phyloP scores from a whole-genome alignment of 2,113 vertebrate species.

The Aldabrachelys gigantea region DNA sequence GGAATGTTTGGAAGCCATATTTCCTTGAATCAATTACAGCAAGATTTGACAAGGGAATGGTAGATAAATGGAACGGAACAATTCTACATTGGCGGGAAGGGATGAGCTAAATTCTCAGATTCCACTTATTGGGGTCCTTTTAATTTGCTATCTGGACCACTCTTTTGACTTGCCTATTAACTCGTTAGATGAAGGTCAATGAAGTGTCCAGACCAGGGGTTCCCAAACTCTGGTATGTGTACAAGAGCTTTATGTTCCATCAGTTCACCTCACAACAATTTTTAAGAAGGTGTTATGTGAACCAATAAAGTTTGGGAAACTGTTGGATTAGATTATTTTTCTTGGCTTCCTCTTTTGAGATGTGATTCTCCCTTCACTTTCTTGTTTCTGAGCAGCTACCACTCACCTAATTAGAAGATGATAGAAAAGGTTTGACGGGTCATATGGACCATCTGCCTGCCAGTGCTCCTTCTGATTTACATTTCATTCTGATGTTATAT shows the following conservation, averaged over 20 bases:
- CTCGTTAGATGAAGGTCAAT: constrained; percentile 3
- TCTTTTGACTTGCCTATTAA: constrained; percentile 20
- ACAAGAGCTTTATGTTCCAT: neutral
- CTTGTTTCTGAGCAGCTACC: constrained; percentile 34
- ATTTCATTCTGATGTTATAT: neutral
- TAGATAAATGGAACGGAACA: neutral
- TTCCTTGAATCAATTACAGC: neutral
- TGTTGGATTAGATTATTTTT: neutral
- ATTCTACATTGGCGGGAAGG: neutral
- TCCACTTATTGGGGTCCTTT: constrained; percentile 15
- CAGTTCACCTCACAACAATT: neutral
- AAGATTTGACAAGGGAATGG: neutral
- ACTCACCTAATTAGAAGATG: constrained; percentile 33
- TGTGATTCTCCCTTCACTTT: neutral
- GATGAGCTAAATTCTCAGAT: neutral
- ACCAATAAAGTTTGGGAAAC: neutral
- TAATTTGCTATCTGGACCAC: constrained; percentile 31
- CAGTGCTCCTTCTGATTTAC: neutral
- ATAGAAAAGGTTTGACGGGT: neutral
- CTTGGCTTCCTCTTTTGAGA: constrained; percentile 22
- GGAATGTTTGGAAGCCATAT: neutral
- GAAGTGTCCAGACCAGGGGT: neutral
- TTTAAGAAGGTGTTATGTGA: neutral
- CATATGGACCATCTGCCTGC: constrained; percentile 3
- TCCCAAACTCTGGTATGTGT: neutral